Percentiles rank a stretch among this genome's conserved stretches.
phyloP scores from a whole-genome alignment of 2,797 vertebrate genomes.

The Trachops cirrhosus region DNA sequence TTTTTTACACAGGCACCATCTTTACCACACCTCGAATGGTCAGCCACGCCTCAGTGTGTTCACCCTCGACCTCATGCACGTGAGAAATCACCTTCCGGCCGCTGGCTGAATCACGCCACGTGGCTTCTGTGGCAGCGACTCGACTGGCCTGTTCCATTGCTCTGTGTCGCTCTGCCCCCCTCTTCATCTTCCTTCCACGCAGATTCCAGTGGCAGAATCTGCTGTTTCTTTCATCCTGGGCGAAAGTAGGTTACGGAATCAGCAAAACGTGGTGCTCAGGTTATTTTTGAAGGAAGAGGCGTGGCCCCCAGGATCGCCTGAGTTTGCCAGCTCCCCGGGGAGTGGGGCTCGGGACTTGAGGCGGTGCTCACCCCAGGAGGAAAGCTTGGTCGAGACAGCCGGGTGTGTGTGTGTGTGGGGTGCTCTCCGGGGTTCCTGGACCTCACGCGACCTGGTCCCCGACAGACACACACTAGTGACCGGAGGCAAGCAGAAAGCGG shows the following conservation, averaged over 20 bases:
- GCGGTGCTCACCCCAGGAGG: rapidly evolving
- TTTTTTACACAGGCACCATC: not conserved
- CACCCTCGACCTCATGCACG: rapidly evolving
- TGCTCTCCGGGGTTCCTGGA: rapidly evolving
- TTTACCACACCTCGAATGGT: not conserved
- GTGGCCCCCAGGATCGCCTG: rapidly evolving
- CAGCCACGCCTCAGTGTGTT: rapidly evolving
- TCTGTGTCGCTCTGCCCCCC: rapidly evolving
- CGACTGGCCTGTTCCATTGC: no score
- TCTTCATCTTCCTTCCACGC: rapidly evolving
- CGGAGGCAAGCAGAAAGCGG: not conserved
- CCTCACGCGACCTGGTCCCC: rapidly evolving
- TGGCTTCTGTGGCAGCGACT: rapidly evolving
- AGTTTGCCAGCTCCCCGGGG: not conserved
- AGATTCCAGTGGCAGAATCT: not conserved
- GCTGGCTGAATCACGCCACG: rapidly evolving
- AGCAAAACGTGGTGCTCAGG: not conserved
- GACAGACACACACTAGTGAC: rapidly evolving
- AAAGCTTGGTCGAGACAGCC: rapidly evolving
- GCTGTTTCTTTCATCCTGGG: no score
- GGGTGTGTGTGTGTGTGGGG: rapidly evolving
- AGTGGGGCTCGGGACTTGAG: rapidly evolving
- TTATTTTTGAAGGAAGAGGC: not conserved
- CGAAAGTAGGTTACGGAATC: not conserved
- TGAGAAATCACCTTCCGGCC: rapidly evolving